Evolutionary conservation across 1,140 invertebrate genomes (phyloP).

Genomic region (Drosophila pallidifrons): DNA sequence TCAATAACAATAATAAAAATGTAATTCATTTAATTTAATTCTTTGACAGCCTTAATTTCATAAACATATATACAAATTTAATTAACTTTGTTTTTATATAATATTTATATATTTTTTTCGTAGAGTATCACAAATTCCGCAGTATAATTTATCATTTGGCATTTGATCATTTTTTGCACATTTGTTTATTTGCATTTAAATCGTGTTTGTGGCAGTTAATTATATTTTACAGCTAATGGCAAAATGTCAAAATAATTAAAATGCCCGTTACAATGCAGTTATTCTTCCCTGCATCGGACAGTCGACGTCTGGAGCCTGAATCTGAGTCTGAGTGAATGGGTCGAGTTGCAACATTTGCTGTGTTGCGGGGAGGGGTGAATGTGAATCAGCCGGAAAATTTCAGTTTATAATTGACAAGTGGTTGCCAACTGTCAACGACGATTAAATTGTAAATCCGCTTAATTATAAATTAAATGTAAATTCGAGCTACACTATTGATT

Average conservation of each 20-base stretch:
- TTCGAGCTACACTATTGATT: slow-evolving; percentile 31
- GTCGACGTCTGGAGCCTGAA: neutral
- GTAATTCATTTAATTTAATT: too few relatives aligned
- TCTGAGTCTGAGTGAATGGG: neutral
- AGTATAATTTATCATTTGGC: neutral
- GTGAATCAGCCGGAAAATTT: slow-evolving; percentile 29
- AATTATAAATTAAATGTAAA: slow-evolving; percentile 76
- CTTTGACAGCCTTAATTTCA: too few relatives aligned
- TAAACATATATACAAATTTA: too few relatives aligned
- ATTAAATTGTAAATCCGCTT: slow-evolving; percentile 74
- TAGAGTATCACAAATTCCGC: neutral
- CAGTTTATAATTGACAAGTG: slow-evolving; percentile 65
- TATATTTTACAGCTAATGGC: slow-evolving; percentile 81
- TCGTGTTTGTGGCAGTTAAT: slow-evolving; percentile 78
- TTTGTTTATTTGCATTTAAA: slow-evolving; percentile 74
- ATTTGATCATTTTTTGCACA: slow-evolving; percentile 21
- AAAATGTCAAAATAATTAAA: slow-evolving; percentile 83
- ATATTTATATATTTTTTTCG: neutral
- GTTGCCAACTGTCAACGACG: slow-evolving; percentile 73
- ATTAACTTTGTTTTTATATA: too few relatives aligned
- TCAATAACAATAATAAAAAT: too few relatives aligned
- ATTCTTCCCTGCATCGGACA: slow-evolving; percentile 15
- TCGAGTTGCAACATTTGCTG: neutral
- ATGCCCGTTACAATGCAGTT: slow-evolving; percentile 46
- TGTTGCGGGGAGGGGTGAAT: neutral